Conservation (phyloP, 2,797 vertebrate genomes). For the Anisognathus igniventris region DNA sequence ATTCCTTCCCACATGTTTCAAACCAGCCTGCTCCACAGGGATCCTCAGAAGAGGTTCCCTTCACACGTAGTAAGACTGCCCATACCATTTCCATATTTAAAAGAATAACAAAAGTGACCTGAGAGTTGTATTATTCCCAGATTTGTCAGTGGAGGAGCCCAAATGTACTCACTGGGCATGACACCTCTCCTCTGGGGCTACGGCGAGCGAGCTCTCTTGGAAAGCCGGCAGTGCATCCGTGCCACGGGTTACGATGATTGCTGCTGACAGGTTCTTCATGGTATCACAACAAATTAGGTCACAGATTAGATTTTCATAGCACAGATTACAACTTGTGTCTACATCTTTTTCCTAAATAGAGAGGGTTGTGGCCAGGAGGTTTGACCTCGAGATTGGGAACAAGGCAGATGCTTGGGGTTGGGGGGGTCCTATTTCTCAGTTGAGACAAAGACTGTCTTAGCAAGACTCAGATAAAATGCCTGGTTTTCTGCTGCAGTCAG, state of each 20-base stretch:
- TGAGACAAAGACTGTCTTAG: background rate
- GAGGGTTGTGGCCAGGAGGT: background rate
- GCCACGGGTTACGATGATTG: conserved; percentile 34
- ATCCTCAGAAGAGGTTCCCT: background rate
- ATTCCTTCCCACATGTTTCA: background rate
- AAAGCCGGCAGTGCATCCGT: background rate
- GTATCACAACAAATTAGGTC: conserved; percentile 66
- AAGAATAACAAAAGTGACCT: background rate
- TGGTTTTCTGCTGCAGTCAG: background rate
- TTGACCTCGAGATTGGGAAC: background rate
- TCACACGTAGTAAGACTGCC: background rate
- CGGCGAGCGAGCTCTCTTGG: rapidly evolving
- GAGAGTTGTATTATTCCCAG: background rate
- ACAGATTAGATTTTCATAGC: conserved; percentile 59
- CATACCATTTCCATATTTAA: background rate
- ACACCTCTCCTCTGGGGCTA: background rate
- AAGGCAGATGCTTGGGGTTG: background rate
- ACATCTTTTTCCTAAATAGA: conserved; percentile 13
- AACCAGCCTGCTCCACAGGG: background rate
- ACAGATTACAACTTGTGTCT: conserved; percentile 31
- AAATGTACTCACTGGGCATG: rapidly evolving
- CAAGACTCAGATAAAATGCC: background rate
- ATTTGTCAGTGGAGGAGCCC: background rate
- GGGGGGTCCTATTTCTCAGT: background rate
- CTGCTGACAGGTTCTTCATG: conserved; percentile 60